These are phyloP conservation scores for Notolepis coatsorum DNA, from an alignment of 2,797 vertebrate species.

Conservation along the genomic window DNA sequence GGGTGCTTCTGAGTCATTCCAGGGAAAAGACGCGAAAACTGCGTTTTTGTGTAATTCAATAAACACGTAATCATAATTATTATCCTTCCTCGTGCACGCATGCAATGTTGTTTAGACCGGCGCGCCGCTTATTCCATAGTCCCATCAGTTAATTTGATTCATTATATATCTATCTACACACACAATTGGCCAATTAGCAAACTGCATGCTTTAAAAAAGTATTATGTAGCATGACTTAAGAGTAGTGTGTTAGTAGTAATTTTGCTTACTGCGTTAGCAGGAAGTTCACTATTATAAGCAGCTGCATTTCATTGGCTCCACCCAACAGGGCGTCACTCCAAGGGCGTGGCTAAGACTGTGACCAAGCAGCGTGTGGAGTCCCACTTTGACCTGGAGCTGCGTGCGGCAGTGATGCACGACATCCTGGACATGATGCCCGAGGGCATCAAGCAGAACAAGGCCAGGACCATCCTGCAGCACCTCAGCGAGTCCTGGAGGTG, in stretches of 20 bases:
- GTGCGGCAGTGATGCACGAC: constrained; percentile 99
- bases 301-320: neutral
- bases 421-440: constrained; percentile 99
- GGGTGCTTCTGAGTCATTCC: too few relatives aligned
- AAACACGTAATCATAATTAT: too few relatives aligned
- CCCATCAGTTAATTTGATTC: too few relatives aligned
- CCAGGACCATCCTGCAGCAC: constrained; percentile 98
- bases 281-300: neutral
- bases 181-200: too few relatives aligned
- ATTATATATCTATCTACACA: too few relatives aligned
- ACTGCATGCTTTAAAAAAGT: neutral
- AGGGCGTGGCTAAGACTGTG: constrained; percentile 98
- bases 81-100: too few relatives aligned
- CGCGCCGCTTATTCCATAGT: too few relatives aligned
- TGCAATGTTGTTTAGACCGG: too few relatives aligned
- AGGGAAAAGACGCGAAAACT: too few relatives aligned
- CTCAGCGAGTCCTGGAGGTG: constrained; percentile 99
- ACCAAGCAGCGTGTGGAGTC: constrained; percentile 99
- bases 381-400: constrained; percentile 97
- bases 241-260: neutral
- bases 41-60: too few relatives aligned
- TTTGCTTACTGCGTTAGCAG: rapidly evolving
- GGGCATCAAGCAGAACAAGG: constrained; percentile 99
- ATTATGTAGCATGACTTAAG: neutral
- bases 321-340: constrained; percentile 94